Percentiles rank a stretch among this genome's conserved stretches.
phyloP scores from a whole-genome alignment of 2,888 invertebrate species.

The Teinopalpus imperialis region DNA sequence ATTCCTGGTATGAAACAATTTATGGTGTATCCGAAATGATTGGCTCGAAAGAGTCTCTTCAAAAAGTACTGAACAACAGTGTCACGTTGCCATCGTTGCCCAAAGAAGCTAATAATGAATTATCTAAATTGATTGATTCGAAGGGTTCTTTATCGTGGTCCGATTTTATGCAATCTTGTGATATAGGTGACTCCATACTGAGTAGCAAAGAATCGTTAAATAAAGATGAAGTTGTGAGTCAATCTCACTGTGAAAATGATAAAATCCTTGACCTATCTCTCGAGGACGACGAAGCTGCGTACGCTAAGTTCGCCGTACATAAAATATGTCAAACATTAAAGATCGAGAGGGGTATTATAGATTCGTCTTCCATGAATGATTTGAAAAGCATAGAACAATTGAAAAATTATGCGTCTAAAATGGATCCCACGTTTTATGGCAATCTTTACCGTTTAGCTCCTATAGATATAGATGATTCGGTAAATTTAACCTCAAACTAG shows the following conservation, averaged over 20 bases:
- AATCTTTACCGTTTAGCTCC: slow-evolving; percentile 60
- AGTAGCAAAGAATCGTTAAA: slow-evolving; percentile 40
- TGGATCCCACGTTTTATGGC: slow-evolving; percentile 42
- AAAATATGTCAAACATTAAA: slow-evolving; percentile 62
- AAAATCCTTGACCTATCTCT: slow-evolving; percentile 45
- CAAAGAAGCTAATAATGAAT: slow-evolving; percentile 29
- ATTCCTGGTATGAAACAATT: slow-evolving; percentile 66
- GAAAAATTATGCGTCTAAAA: slow-evolving; percentile 32
- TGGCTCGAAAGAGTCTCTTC: slow-evolving; percentile 16
- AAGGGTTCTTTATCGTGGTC: slow-evolving; percentile 54
- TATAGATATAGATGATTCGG: slow-evolving; percentile 48
- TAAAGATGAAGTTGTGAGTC: slow-evolving; percentile 52
- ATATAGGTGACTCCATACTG: slow-evolving; percentile 44
- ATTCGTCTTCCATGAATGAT: slow-evolving; percentile 67
- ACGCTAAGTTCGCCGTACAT: slow-evolving; percentile 62
- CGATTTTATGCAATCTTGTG: slow-evolving; percentile 56
- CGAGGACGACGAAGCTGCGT: slow-evolving; percentile 46
- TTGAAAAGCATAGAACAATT: slow-evolving; percentile 38
- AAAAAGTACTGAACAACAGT: not conserved
- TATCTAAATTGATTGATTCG: slow-evolving; percentile 31
- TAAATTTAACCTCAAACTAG: slow-evolving; percentile 46
- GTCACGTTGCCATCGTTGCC: not conserved
- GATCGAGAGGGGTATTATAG: slow-evolving; percentile 48
- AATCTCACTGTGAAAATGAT: slow-evolving; percentile 43
- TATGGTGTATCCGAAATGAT: slow-evolving; percentile 59